Percentiles rank a stretch among this genome's conserved stretches.
These are phyloP conservation scores for Gavialis gangeticus DNA, from an alignment of 2,113 vertebrate genomes.

Conservation along the genomic window DNA sequence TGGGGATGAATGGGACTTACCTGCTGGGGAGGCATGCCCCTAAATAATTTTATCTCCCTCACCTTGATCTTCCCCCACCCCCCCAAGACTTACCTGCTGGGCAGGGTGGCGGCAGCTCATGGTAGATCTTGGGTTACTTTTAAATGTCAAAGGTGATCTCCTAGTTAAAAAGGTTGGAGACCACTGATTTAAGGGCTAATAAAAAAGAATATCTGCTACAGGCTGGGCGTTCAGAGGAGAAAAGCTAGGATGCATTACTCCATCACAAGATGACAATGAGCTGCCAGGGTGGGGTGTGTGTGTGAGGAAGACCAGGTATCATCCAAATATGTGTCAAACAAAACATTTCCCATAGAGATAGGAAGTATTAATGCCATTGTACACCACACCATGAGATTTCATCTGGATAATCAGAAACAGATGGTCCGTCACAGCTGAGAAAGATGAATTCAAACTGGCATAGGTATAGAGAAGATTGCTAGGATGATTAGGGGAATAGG, in stretches of 20 bases:
- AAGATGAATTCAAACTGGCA: background rate
- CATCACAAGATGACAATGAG: background rate
- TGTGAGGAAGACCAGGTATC: no score
- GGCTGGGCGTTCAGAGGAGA: no score
- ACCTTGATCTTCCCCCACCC: no score
- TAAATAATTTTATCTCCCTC: no score
- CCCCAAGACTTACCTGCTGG: no score
- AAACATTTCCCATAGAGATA: background rate
- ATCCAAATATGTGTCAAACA: no score
- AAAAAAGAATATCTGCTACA: background rate
- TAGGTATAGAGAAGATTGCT: background rate
- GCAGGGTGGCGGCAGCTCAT: no score
- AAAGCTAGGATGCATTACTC: background rate
- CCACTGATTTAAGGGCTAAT: background rate
- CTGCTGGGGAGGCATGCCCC: no score
- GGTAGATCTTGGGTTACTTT: no score
- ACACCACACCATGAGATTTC: background rate
- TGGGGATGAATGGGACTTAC: no score
- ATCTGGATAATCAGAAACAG: background rate
- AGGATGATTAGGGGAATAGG: background rate
- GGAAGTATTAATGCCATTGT: no score
- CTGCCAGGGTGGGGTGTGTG: background rate
- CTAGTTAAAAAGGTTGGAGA: background rate
- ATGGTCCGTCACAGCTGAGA: background rate
- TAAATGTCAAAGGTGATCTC: no score